Percentiles rank a stretch among this genome's conserved stretches.
Conservation (phyloP, 2,113 vertebrate genomes). For the Hemibagrus wyckioides region DNA sequence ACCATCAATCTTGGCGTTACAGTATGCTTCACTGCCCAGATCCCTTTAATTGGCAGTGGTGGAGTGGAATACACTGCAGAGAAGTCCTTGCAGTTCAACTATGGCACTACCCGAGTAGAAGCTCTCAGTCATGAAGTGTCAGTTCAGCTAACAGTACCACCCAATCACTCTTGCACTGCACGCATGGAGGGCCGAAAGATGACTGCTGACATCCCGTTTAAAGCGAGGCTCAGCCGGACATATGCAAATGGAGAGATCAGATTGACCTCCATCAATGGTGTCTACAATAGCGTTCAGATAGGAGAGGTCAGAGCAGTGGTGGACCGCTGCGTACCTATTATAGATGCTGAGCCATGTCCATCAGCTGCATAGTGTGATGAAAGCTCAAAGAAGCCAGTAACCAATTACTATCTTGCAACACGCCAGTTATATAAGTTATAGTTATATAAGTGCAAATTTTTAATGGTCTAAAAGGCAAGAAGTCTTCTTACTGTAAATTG, state of each 20-base stretch:
- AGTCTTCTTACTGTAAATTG: background rate
- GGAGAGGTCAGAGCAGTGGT: constrained; percentile 71
- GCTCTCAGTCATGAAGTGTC: constrained; percentile 67
- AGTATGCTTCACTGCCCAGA: constrained; percentile 68
- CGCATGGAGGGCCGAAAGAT: constrained; percentile 73
- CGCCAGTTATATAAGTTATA: background rate
- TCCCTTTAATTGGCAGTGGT: constrained; percentile 66
- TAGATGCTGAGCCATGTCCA: constrained; percentile 67
- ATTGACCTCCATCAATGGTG: constrained; percentile 69
- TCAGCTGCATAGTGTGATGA: constrained; percentile 36
- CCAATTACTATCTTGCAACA: background rate
- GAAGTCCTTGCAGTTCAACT: constrained; percentile 68
- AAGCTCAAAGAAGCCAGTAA: background rate
- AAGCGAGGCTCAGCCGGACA: constrained; percentile 68
- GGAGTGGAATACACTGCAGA: constrained; percentile 67
- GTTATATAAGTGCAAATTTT: background rate
- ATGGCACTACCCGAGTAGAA: constrained; percentile 68
- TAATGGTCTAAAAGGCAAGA: background rate
- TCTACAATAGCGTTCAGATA: constrained; percentile 69
- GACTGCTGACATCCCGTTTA: constrained; percentile 72
- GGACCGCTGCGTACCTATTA: constrained; percentile 69
- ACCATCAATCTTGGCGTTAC: constrained; percentile 67
- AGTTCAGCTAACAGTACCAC: constrained; percentile 65
- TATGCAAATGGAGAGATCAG: constrained; percentile 70
- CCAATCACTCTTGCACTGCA: constrained; percentile 70